Percentiles rank a stretch among this genome's conserved stretches.
Conservation (phyloP, 2,888 invertebrate genomes). For the Ellobium chinense region DNA sequence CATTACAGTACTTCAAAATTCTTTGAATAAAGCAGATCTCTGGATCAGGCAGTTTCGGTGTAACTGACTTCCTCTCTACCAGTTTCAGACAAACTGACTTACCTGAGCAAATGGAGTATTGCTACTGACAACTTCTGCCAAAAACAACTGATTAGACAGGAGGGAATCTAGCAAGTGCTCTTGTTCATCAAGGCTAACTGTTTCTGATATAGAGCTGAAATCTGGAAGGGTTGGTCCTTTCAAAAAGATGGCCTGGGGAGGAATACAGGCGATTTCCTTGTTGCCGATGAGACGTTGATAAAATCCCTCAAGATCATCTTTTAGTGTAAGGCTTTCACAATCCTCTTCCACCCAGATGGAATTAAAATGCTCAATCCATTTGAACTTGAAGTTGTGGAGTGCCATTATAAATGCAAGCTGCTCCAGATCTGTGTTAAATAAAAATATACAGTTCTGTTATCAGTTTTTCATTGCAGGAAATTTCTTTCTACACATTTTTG, state of each 20-base stretch:
- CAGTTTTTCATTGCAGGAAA: too few species aligned
- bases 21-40: too few species aligned
- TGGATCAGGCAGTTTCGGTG: too few species aligned
- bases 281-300: constrained; percentile 82
- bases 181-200: constrained; percentile 79
- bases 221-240: constrained; percentile 80
- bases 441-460: too few species aligned
- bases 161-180: constrained; percentile 81
- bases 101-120: constrained; percentile 82
- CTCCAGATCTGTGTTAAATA: too few species aligned
- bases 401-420: constrained; percentile 33
- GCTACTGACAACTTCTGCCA: constrained; percentile 82
- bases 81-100: neutral
- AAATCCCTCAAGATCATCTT: constrained; percentile 81
- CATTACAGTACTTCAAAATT: too few species aligned
- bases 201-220: constrained; percentile 81
- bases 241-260: constrained; percentile 73
- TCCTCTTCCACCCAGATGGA: constrained; percentile 83
- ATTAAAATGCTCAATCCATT: constrained; percentile 83
- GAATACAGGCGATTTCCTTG: constrained; percentile 76
- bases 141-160: constrained; percentile 81
- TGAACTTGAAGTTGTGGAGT: constrained; percentile 73
- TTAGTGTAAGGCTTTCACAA: constrained; percentile 81
- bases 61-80: too few species aligned
- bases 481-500: too few species aligned